These are phyloP conservation scores for Ailurus styani DNA, from an alignment of 2,113 vertebrate species.

Conservation along the genomic window DNA sequence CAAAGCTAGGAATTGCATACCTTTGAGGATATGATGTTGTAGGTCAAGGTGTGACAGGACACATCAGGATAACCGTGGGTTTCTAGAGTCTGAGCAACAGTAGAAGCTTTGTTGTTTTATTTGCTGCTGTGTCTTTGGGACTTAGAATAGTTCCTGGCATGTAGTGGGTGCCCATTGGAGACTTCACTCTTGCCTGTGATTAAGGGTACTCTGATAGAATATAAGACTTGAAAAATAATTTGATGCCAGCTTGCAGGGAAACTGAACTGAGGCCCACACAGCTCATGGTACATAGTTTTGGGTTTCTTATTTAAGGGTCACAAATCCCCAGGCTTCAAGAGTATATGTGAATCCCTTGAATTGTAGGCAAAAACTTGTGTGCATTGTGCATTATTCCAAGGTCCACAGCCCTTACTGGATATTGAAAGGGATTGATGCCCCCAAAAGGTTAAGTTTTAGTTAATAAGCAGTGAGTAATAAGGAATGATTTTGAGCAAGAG, in stretches of 20 bases:
- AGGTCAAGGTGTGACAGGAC: background rate
- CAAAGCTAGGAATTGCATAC: background rate
- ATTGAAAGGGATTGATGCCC: background rate
- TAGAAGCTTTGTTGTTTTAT: background rate
- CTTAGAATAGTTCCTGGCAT: background rate
- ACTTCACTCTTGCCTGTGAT: background rate
- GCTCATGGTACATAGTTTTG: background rate
- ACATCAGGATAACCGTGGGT: background rate
- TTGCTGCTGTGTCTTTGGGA: background rate
- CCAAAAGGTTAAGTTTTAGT: background rate
- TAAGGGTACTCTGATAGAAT: background rate
- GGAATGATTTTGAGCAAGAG: background rate
- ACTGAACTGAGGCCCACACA: background rate
- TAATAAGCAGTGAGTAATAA: background rate
- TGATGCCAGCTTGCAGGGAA: background rate
- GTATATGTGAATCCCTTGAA: background rate
- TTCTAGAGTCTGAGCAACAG: background rate
- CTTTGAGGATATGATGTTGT: background rate
- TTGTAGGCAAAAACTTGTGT: background rate
- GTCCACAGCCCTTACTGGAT: background rate
- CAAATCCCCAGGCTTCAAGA: background rate
- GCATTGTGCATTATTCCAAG: background rate
- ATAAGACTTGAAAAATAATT: background rate
- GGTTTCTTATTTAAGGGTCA: background rate
- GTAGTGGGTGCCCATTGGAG: background rate